Evolutionary conservation across 2,888 invertebrate genomes (phyloP).

Genomic region (Hermaeophaga mercurialis): DNA sequence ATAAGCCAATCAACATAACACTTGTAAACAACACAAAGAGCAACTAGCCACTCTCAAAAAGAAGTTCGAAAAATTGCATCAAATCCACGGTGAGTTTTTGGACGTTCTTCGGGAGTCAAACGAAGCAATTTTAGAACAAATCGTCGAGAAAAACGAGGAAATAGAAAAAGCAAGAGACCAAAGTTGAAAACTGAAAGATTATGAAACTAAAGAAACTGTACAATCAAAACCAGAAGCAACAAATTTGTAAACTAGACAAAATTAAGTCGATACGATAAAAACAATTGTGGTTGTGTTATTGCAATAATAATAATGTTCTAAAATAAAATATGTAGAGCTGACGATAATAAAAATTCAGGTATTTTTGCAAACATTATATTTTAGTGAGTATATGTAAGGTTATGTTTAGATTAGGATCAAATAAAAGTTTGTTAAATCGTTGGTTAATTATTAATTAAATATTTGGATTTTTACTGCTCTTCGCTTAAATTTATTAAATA

Average conservation of each 20-base stretch:
- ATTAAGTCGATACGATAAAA: no score
- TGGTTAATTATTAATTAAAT: no score
- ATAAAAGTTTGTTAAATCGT: no score
- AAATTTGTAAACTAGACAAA: slow-evolving; percentile 33
- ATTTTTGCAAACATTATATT: no score
- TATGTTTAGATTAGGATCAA: no score
- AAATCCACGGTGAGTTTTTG: slow-evolving; percentile 52
- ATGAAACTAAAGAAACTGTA: slow-evolving; percentile 47
- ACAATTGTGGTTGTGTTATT: no score
- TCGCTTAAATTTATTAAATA: no score
- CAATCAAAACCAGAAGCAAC: slow-evolving; percentile 45
- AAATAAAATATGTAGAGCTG: no score
- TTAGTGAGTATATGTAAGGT: no score
- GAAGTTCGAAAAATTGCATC: slow-evolving; percentile 53
- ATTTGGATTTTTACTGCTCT: no score
- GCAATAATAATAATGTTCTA: no score
- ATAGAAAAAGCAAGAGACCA: slow-evolving; percentile 33
- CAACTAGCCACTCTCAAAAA: slow-evolving; percentile 48
- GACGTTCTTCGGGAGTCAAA: slow-evolving; percentile 56
- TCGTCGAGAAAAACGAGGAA: slow-evolving; percentile 51
- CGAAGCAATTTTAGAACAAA: slow-evolving; percentile 54
- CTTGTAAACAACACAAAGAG: slow-evolving; percentile 48
- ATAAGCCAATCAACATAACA: slow-evolving; percentile 40
- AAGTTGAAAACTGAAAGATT: slow-evolving; percentile 49
- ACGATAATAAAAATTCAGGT: no score